These are phyloP conservation scores for Tetragnatha montana DNA, from an alignment of 2,888 invertebrate genomes.

Conservation along the genomic window DNA sequence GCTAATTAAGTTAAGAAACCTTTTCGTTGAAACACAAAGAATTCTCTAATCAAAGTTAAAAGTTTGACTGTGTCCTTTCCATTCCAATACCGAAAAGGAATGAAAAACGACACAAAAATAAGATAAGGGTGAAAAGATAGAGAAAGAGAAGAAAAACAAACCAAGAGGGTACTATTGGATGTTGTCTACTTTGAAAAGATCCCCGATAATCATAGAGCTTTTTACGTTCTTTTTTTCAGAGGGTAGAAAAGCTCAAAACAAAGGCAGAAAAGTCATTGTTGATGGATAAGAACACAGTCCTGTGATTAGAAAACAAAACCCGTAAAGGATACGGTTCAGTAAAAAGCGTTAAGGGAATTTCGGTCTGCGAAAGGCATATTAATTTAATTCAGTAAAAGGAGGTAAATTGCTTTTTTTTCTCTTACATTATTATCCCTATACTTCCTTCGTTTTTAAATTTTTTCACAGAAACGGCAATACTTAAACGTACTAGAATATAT, in stretches of 20 bases:
- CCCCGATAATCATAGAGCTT: neutral
- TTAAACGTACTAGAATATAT: no score
- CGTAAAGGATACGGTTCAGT: neutral
- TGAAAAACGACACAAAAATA: neutral
- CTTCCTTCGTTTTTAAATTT: no score
- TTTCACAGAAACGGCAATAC: no score
- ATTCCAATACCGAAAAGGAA: neutral
- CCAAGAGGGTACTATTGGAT: neutral
- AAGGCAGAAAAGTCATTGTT: neutral
- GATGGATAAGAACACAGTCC: neutral
- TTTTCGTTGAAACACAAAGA: neutral
- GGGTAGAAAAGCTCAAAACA: neutral
- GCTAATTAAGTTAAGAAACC: neutral
- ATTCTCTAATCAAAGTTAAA: neutral
- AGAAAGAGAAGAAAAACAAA: neutral
- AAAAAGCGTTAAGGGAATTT: neutral
- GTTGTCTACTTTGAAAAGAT: neutral
- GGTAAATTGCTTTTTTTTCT: no score
- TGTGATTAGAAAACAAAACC: neutral
- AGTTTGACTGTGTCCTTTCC: neutral
- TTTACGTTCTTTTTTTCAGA: neutral
- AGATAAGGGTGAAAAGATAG: neutral
- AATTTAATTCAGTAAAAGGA: no score
- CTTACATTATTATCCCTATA: no score
- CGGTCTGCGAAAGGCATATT: no score